Evolutionary conservation across 2,113 vertebrate genomes (phyloP).

Genomic region (Neomonachus schauinslandi): DNA sequence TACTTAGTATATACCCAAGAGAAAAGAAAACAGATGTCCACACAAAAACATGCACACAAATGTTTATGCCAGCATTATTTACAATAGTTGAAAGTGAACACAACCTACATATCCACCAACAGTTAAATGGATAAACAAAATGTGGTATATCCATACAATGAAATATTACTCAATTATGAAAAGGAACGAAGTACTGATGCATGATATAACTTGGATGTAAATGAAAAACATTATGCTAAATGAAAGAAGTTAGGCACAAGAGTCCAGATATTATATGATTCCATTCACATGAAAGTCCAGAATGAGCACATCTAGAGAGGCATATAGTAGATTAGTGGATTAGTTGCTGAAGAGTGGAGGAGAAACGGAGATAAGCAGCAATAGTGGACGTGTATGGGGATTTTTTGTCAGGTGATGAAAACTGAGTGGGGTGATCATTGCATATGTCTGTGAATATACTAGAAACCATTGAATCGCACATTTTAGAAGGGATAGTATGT

Average conservation of each 20-base stretch:
- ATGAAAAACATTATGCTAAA: not conserved
- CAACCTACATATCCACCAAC: not conserved
- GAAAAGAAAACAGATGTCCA: not conserved
- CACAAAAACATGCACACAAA: not conserved
- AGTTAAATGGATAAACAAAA: not conserved
- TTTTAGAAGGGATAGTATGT: not conserved
- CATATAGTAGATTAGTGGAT: not conserved
- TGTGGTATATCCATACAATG: not conserved
- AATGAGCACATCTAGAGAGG: not conserved
- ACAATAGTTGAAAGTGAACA: not conserved
- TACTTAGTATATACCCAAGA: not conserved
- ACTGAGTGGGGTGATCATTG: not conserved
- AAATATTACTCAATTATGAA: not conserved
- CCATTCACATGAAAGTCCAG: not conserved
- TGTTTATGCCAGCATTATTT: not conserved
- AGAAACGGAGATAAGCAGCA: not conserved
- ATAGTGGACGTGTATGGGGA: not conserved
- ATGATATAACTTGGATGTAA: not conserved
- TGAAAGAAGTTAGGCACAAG: not conserved
- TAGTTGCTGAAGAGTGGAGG: not conserved
- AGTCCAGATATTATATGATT: not conserved
- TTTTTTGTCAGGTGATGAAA: not conserved
- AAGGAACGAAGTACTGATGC: not conserved
- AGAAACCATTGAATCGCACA: not conserved
- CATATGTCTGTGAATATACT: not conserved